phyloP scores from a whole-genome alignment of 2,888 invertebrate genomes.

The Lithosia quadra region DNA sequence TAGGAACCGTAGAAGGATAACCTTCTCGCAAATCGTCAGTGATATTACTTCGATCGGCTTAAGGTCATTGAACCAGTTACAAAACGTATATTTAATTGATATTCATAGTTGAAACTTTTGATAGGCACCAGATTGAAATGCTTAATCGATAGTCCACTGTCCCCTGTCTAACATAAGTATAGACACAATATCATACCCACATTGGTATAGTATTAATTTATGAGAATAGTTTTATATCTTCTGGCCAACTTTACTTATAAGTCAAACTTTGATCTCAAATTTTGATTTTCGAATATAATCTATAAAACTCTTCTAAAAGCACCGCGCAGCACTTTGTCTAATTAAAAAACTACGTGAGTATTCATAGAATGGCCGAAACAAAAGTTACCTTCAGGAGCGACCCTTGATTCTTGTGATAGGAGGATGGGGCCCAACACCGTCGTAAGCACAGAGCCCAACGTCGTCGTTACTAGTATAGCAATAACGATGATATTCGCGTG shows the following conservation, averaged over 20 bases:
- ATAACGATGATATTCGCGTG: constrained; percentile 83
- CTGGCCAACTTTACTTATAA: neutral
- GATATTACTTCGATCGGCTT: neutral
- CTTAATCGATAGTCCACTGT: neutral
- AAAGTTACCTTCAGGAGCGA: constrained; percentile 74
- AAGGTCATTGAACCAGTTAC: neutral
- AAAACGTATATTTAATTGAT: neutral
- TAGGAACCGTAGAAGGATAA: neutral
- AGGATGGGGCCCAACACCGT: constrained; percentile 77
- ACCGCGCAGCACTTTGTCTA: constrained; percentile 19
- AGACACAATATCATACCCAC: neutral
- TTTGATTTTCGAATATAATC: neutral
- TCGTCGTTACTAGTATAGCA: constrained; percentile 77
- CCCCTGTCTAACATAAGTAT: neutral
- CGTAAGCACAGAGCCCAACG: constrained; percentile 76
- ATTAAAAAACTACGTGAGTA: constrained; percentile 25
- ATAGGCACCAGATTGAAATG: neutral
- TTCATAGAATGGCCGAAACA: constrained; percentile 29
- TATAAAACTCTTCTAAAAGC: neutral
- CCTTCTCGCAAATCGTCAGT: neutral
- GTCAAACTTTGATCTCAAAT: neutral
- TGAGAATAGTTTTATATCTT: neutral
- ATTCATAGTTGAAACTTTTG: neutral
- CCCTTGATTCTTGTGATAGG: constrained; percentile 73
- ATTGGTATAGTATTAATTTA: neutral